These are phyloP conservation scores for Xenops minutus DNA, from an alignment of 2,797 vertebrate species.

Conservation along the genomic window DNA sequence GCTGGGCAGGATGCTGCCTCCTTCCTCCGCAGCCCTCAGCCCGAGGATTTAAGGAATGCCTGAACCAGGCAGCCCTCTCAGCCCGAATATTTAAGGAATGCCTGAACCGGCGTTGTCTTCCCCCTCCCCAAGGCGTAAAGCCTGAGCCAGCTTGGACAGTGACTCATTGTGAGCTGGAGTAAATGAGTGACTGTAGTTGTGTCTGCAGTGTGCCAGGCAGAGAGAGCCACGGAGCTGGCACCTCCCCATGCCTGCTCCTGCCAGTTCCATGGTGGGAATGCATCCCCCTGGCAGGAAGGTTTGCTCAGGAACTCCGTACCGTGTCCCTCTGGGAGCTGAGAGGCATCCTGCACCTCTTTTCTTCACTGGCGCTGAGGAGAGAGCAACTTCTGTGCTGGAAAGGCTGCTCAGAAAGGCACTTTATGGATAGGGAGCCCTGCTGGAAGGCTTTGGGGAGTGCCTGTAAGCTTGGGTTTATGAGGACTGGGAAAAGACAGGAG, in stretches of 20 bases:
- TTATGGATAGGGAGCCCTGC: not conserved
- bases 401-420: not conserved
- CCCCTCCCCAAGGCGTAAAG: not conserved
- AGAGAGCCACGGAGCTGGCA: not conserved
- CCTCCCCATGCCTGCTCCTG: rapidly evolving
- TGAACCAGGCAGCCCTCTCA: not conserved
- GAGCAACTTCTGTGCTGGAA: not conserved
- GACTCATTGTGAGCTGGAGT: not conserved
- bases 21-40: not conserved
- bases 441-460: not conserved
- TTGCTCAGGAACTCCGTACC: not conserved
- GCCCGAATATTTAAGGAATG: too few species aligned
- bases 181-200: not conserved
- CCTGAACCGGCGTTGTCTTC: not conserved
- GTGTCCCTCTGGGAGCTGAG: not conserved
- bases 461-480: not conserved
- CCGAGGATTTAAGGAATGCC: not conserved
- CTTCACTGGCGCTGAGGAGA: not conserved
- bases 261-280: not conserved
- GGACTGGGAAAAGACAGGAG: not conserved
- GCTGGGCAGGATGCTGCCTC: not conserved
- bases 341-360: not conserved
- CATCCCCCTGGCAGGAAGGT: not conserved
- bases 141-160: not conserved
- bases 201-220: not conserved